Base-by-base conservation (phyloP, 37 sponge, comb jelly and placozoan genomes). In the Beroe forskalii region DNA sequence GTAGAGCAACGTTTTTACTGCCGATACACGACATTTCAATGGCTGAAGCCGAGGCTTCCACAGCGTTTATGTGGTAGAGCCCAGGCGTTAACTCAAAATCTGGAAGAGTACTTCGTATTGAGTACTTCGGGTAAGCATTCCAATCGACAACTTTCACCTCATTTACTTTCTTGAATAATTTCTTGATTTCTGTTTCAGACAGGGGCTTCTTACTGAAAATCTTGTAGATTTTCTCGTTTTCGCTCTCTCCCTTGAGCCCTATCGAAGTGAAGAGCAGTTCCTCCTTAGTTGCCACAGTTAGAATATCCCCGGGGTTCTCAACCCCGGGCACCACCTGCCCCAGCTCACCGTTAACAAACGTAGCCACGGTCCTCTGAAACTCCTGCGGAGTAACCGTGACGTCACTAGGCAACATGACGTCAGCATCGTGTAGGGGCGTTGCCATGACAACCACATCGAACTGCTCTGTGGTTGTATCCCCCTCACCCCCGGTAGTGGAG, bases 21-120 rank as follows among this genome's bases (percentile, higher is more conserved):
- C 75, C 75, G 12, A 72, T 72, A 33, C 75, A 72, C 38, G 39
- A 33, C 75, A 72, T 72, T 72, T 72, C 75, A 6, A 72, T 35
- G 3, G 75, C 75, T 35, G 75, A 72, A 37, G 75, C 75, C 14
- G 75, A 36, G 12, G 37, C 12, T 30, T 72, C 75, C 1, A 72
- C 35, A 23, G 75, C 75, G 40, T 72, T 72, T 22, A 72, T 3
- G 40, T 72, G 30, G 40, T 35, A 72, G 9, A 72, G 40, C 75
- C 75, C 75, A 20, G 37, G 37, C 1, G 37, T 39, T 38, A 72
- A 37, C 75, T 72, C 75, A 33, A 72, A 72, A 39, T 33, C 40
- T 36, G 75, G 75, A 20, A 72, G 75, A 39, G 75, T 33, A 36
- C 19, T 22, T 6, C 39, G 40, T 19, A 72, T 39, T 33, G 37